Evolutionary conservation across 2,888 invertebrate genomes (phyloP).

Genomic region (Gordius sp.): DNA sequence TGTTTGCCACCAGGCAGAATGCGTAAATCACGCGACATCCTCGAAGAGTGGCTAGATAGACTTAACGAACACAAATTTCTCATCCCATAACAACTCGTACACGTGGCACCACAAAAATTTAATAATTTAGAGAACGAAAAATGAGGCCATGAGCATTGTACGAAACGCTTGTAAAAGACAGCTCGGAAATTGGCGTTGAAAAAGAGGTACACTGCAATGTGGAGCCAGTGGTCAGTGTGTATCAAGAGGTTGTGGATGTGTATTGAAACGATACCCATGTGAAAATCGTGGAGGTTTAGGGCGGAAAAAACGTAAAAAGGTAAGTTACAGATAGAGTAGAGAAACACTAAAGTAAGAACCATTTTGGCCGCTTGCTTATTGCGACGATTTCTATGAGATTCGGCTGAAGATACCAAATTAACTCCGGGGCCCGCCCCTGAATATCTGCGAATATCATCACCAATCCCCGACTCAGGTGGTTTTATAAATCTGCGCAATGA

Average conservation of each 20-base stretch:
- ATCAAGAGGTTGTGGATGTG: not conserved
- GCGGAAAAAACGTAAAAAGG: not conserved
- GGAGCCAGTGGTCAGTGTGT: not conserved
- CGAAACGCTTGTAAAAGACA: not conserved
- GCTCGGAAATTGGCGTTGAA: not conserved
- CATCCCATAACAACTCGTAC: too few relatives aligned
- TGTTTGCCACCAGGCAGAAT: too few relatives aligned
- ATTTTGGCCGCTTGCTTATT: not conserved
- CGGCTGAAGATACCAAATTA: not conserved
- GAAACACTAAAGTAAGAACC: not conserved
- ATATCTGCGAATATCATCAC: too few relatives aligned
- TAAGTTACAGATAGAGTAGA: not conserved
- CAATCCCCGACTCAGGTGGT: too few relatives aligned
- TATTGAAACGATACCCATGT: not conserved
- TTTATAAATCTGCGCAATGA: too few relatives aligned
- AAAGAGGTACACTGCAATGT: not conserved
- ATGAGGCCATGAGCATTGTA: not conserved
- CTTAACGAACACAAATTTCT: too few relatives aligned
- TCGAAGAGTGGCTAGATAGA: too few relatives aligned
- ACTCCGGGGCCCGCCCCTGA: too few relatives aligned
- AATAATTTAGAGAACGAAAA: too few relatives aligned
- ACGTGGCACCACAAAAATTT: too few relatives aligned
- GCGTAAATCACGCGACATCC: too few relatives aligned
- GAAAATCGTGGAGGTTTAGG: not conserved
- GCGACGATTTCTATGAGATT: not conserved